A percentile compares a stretch with the other conserved stretches of the same genome.
Evolutionary conservation across 2,888 invertebrate species (phyloP).

Genomic region (Drosophila meridionalis): DNA sequence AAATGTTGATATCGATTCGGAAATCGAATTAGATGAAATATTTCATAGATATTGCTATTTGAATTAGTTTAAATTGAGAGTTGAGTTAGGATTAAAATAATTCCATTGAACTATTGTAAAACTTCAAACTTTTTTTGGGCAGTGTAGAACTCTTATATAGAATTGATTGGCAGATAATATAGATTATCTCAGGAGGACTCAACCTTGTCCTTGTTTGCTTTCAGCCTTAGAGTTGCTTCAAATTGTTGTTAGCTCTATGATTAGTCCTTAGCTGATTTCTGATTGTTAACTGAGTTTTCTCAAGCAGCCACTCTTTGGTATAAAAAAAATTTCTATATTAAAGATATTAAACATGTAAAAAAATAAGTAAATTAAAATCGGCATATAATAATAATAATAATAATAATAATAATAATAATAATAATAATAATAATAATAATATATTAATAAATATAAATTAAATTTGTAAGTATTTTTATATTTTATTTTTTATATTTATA

Average conservation of each 20-base stretch:
- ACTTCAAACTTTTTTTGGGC: neutral
- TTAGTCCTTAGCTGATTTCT: neutral
- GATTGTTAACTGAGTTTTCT: neutral
- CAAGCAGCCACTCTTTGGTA: neutral
- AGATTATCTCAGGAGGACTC: neutral
- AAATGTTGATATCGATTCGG: constrained; percentile 4
- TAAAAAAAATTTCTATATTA: neutral
- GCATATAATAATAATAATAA: too few species aligned
- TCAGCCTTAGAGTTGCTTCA: neutral
- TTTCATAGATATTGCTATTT: neutral
- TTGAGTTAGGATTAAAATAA: neutral
- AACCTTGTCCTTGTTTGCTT: neutral
- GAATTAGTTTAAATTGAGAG: neutral
- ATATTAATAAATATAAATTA: too few species aligned
- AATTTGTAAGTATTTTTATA: too few species aligned
- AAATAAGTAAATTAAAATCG: neutral
- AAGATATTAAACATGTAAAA: neutral
- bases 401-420: too few species aligned
- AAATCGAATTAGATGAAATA: neutral
- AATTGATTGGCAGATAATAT: neutral
- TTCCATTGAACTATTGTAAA: neutral
- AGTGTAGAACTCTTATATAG: neutral
- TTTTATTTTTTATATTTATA: too few species aligned
- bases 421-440: too few species aligned
- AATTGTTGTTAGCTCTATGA: neutral